Conservation (phyloP, 2,797 vertebrate species). For the Sebastes matsubarae region DNA sequence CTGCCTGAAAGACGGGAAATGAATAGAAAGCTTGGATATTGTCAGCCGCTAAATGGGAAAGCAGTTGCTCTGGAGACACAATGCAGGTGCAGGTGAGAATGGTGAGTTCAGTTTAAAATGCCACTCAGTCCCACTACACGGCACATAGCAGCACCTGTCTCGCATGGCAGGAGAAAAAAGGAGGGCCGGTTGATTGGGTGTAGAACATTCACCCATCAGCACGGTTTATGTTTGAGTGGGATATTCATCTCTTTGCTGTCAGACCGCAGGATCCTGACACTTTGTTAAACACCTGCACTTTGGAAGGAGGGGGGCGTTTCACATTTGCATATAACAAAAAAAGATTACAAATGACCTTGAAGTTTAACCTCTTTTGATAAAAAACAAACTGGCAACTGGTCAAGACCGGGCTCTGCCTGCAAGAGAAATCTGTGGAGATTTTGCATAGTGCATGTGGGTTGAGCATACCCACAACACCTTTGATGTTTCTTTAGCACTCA, state of each 20-base stretch:
- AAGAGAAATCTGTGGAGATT: conserved; percentile 24
- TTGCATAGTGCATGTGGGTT: conserved; percentile 30
- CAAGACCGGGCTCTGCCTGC: background rate
- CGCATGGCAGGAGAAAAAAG: conserved; percentile 40
- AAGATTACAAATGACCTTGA: conserved; percentile 37
- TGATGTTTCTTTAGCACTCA: conserved; percentile 17
- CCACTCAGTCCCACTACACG: conserved; percentile 62
- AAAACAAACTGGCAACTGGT: conserved; percentile 21
- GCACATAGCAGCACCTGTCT: conserved; percentile 52
- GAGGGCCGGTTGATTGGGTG: conserved; percentile 50
- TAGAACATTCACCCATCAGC: conserved; percentile 52
- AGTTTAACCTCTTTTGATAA: conserved; percentile 43
- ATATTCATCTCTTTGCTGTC: conserved; percentile 63
- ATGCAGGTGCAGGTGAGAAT: conserved; percentile 67
- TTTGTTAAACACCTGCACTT: conserved; percentile 45
- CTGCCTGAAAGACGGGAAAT: conserved; percentile 80
- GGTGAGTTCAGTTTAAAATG: conserved; percentile 67
- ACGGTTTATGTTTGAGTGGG: conserved; percentile 56
- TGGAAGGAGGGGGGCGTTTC: conserved; percentile 13
- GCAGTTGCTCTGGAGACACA: conserved; percentile 70
- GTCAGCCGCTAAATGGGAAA: conserved; percentile 79
- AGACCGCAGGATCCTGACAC: conserved; percentile 38
- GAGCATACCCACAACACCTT: conserved; percentile 19
- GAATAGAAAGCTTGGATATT: conserved; percentile 84
- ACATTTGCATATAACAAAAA: conserved; percentile 49